Evolutionary conservation across 2,888 invertebrate genomes (phyloP).

Genomic region (Zaprionus obscuricornis): DNA sequence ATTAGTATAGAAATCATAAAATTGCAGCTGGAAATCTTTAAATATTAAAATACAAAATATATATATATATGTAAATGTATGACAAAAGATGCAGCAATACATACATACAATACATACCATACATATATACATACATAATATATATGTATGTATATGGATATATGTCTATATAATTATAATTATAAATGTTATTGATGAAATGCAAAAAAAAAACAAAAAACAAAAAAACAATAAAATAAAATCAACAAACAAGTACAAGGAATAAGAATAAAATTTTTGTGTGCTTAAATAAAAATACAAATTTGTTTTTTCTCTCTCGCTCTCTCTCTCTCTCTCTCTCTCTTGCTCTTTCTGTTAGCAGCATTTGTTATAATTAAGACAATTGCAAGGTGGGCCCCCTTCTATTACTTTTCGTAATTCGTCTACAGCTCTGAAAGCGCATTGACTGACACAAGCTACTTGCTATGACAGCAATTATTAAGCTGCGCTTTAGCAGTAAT

Average conservation of each 20-base stretch:
- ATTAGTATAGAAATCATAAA: not conserved
- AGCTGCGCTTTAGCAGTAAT: not conserved
- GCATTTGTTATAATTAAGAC: no score
- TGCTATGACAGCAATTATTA: not conserved
- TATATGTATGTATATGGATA: conserved; percentile 22
- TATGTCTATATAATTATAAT: conserved; percentile 33
- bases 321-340: no score
- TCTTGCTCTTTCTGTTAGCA: no score
- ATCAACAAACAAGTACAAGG: no score
- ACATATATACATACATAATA: conserved; percentile 6
- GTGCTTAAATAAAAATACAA: conserved; percentile 5
- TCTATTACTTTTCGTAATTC: no score
- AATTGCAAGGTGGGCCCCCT: no score
- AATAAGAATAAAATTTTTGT: not conserved
- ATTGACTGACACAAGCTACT: not conserved
- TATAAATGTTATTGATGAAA: conserved; percentile 49
- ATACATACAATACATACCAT: conserved; percentile 7
- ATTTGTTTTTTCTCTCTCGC: no score
- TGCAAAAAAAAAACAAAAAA: conserved; percentile 25
- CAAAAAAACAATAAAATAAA: no score
- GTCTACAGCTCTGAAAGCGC: no score
- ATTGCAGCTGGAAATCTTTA: conserved; percentile 30
- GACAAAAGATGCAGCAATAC: conserved; percentile 6
- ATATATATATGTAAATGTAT: conserved; percentile 11
- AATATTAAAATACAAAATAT: conserved; percentile 33